Base-by-base conservation (phyloP, 2,113 vertebrate species). In the Periophthalmodon schlosseri region DNA sequence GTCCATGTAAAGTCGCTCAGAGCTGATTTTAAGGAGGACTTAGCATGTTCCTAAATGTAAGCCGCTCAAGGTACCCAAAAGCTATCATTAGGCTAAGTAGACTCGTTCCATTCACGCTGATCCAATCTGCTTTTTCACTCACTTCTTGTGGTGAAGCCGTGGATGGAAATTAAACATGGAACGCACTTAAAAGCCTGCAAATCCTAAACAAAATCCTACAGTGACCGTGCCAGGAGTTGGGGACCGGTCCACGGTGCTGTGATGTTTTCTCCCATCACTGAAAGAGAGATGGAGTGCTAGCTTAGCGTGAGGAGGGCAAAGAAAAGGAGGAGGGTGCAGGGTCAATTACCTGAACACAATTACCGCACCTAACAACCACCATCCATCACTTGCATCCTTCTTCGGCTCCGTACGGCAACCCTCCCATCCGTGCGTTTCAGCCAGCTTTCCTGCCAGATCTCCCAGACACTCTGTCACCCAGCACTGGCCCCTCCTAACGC, bases 331-430 rank as follows among this genome's bases (percentile, higher is more conserved):
- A 73, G 82, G 71, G 85, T 77, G 77, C 36, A 39, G 83, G 87
- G 90, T 86, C 88, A 92, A 93, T 93, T 93, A 93, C 92, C 92
- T 91, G 91, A 88, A 90, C 90, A 91, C 90, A 94, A 93, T 93
- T 93, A 93, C 91, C 78, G 89, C 78, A 66, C 88, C 91, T 91
- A 92, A 93, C 89, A 93, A 88, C 88, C 72, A 50, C 76, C 90
- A 93, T 94, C 93, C 91, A 93, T 93, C 92, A 93, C 88, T 72
- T 68, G 78, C 83, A 83, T 84, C 88, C 80, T 89, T 78, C 74
- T 87, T 83, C 77, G 71, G 82, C 79, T 77, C 68, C 8, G 52
- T n/a, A 11, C 79, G 6, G 78, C 85, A 85, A 84, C 89, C 69
- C 80, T 83, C 84, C 86, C 82, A 77, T 78, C 82, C 74, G 78